Conservation (phyloP, 2,113 vertebrate species). For the Nycticebus coucang region DNA sequence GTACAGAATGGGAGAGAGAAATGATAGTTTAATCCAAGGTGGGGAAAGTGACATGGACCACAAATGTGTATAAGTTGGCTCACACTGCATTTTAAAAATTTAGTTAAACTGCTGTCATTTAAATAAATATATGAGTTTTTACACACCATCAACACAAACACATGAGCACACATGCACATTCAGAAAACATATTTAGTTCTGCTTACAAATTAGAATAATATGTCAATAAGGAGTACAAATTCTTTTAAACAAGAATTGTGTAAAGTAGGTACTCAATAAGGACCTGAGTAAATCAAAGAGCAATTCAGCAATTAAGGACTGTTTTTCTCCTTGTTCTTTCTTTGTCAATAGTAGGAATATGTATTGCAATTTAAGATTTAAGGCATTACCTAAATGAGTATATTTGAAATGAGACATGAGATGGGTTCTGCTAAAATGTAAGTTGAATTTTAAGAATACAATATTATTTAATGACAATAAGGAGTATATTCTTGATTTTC, state of each 20-base stretch:
- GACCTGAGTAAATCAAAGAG: not conserved
- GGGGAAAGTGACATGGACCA: not conserved
- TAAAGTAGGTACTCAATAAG: not conserved
- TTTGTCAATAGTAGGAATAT: not conserved
- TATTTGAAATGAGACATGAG: not conserved
- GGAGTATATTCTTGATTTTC: not conserved
- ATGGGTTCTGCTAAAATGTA: not conserved
- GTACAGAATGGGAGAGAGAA: not conserved
- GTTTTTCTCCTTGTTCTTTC: not conserved
- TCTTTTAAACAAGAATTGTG: not conserved
- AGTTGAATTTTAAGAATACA: not conserved
- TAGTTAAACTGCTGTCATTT: not conserved
- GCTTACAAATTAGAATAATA: not conserved
- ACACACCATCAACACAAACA: not conserved
- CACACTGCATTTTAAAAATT: not conserved
- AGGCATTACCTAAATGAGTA: not conserved
- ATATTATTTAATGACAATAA: not conserved
- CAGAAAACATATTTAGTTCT: not conserved
- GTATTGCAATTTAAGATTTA: slow-evolving; percentile 6
- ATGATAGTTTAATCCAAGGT: not conserved
- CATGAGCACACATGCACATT: not conserved
- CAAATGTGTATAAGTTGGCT: not conserved
- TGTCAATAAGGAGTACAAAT: not conserved
- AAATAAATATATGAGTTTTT: not conserved
- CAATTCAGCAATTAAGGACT: not conserved